Base-by-base conservation (phyloP, 1,140 invertebrate species). In the Drosophila chauvacae region DNA sequence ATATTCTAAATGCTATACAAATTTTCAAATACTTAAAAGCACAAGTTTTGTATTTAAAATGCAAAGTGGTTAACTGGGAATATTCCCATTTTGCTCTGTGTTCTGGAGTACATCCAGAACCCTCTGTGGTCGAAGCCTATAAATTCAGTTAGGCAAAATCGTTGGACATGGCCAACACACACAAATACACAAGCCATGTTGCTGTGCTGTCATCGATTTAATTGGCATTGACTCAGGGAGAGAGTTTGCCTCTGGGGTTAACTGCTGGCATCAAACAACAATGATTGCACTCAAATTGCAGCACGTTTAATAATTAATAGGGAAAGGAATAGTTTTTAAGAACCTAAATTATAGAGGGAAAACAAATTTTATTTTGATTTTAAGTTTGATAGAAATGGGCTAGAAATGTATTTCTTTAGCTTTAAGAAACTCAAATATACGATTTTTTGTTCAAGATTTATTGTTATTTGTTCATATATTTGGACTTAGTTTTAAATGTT, bases 141-240 rank as follows among this genome's bases (percentile, higher is more conserved):
- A 39, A 64, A 64, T 60, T 59, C 30, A 41, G 55, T 33, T 64
- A 33, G 18, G 55, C 55, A 64, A 64, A 64, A 44, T 42, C 18
- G 26, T 64, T 33, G 53, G 14, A 28, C 37, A 55, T 45, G 35
- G 20, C 44, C 13, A 57, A 33, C 14, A 50, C 28, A 74, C 23
- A 28, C 18, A 37, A 20, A 23, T 7, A 37, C 18, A 39, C 20
- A 39, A 13, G 18, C 51, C 51, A 23, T 16, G 20, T 14, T 55
- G 51, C 51, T 55, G 51, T 61, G 39, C 56, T 44, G 61, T 42
- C 73, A 59, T 59, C 70, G 47, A 66, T 75, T 75, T 74, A 75
- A 66, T 75, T 75, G 71, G 45, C 73, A 74, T 58, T 74, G 53
- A 37, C 60, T 64, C 39, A 26, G 33, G 56, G 4, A 35, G 20